Percentiles rank a stretch among this genome's conserved stretches.
Evolutionary conservation across 2,888 invertebrate genomes (phyloP).

Genomic region (Eilema sororculum): DNA sequence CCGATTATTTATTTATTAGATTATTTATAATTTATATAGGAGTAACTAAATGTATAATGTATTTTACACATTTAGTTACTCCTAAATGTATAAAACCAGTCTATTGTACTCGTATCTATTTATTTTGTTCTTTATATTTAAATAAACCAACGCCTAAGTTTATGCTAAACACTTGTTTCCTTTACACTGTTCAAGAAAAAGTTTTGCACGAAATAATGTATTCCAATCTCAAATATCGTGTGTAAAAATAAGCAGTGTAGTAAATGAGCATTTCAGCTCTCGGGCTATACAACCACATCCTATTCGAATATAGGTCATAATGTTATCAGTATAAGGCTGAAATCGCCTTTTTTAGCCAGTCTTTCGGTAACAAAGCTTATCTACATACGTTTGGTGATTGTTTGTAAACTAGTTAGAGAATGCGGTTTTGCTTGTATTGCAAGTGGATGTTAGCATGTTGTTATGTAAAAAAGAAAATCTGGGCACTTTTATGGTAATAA

Average conservation of each 20-base stretch:
- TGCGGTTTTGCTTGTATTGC: constrained; percentile 32
- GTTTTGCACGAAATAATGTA: background rate
- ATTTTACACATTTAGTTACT: too few species aligned
- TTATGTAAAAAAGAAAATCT: background rate
- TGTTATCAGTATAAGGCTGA: background rate
- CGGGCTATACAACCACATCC: background rate
- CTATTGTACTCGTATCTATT: background rate
- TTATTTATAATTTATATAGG: too few species aligned
- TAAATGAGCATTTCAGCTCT: background rate
- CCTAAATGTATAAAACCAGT: too few species aligned
- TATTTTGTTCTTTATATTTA: background rate
- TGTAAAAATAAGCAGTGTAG: background rate
- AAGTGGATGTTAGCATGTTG: constrained; percentile 19
- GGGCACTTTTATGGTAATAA: background rate
- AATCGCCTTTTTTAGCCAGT: constrained; percentile 15
- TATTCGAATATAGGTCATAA: background rate
- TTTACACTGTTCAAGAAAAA: background rate
- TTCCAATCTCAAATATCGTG: background rate
- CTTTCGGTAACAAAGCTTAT: constrained; percentile 11
- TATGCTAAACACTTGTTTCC: background rate
- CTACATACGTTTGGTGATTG: constrained; percentile 19
- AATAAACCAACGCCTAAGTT: background rate
- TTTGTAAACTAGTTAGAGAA: constrained; percentile 40
- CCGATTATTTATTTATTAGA: too few species aligned
- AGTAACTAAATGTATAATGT: too few species aligned